Conservation (phyloP, 2,113 vertebrate species). For the Emydocephalus ijimae region DNA sequence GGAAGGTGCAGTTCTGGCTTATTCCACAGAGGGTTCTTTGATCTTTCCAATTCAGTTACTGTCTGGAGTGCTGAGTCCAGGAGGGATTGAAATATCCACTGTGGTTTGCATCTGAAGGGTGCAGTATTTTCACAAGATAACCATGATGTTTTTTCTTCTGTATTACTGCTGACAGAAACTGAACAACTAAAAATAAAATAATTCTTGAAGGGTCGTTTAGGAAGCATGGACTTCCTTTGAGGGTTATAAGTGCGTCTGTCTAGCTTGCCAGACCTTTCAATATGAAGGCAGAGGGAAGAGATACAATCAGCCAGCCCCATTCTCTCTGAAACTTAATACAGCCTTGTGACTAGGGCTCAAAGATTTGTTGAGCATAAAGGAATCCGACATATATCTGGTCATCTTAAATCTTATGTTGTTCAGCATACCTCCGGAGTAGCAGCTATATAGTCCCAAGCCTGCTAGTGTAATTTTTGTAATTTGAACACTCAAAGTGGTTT, state of each 20-base stretch:
- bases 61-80: conserved; percentile 18
- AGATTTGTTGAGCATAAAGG: conserved; percentile 33
- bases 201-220: conserved; percentile 29
- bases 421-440: conserved; percentile 37
- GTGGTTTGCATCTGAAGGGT: conserved; percentile 25
- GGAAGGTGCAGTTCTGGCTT: conserved; percentile 23
- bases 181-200: conserved; percentile 32
- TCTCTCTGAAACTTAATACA: neutral
- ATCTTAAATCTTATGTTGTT: conserved; percentile 47
- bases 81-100: conserved; percentile 21
- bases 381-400: conserved; percentile 41
- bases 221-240: conserved; percentile 28
- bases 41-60: conserved; percentile 22
- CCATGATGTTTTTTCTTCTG: conserved; percentile 14
- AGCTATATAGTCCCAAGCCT: conserved; percentile 21
- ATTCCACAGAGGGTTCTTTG: neutral
- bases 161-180: conserved; percentile 1
- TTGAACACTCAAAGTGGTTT: conserved; percentile 50
- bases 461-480: conserved; percentile 50
- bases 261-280: neutral
- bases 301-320: neutral
- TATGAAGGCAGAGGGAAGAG: neutral
- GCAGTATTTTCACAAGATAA: conserved; percentile 65
- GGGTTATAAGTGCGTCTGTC: conserved; percentile 4
- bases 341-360: neutral